These are phyloP conservation scores for Carterocephalus palaemon DNA, from an alignment of 2,888 invertebrate species.

Conservation along the genomic window DNA sequence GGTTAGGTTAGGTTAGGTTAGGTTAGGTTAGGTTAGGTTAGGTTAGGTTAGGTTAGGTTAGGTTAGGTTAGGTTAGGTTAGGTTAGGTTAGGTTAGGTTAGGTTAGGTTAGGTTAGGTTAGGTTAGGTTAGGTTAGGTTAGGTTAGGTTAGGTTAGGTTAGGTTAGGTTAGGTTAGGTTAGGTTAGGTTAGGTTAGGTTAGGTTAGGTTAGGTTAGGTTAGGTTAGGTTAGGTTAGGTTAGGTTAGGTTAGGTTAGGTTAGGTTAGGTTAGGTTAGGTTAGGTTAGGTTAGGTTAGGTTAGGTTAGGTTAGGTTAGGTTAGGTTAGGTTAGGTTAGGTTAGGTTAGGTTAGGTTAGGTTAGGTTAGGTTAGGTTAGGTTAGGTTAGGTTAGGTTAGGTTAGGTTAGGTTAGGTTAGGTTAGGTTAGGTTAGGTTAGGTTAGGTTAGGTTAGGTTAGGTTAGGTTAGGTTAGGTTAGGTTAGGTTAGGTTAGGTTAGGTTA, in stretches of 20 bases:
- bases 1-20: constrained; percentile 25
- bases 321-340: constrained; percentile 24
- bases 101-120: constrained; percentile 27
- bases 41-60: constrained; percentile 27
- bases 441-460: constrained; percentile 12
- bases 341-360: constrained; percentile 19
- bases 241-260: constrained; percentile 22
- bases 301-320: constrained; percentile 23
- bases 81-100: constrained; percentile 26
- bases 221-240: constrained; percentile 22
- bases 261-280: constrained; percentile 19
- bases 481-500: constrained; percentile 12
- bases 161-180: constrained; percentile 24
- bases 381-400: constrained; percentile 9
- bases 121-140: constrained; percentile 26
- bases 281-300: constrained; percentile 22
- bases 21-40: constrained; percentile 24
- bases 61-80: constrained; percentile 28
- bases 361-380: constrained; percentile 10
- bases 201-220: constrained; percentile 24
- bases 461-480: constrained; percentile 8
- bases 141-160: constrained; percentile 20
- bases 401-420: constrained; percentile 12
- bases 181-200: constrained; percentile 24
- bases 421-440: constrained; percentile 12